Conservation (phyloP, 2,113 vertebrate genomes). For the Pogonocichla stellata region DNA sequence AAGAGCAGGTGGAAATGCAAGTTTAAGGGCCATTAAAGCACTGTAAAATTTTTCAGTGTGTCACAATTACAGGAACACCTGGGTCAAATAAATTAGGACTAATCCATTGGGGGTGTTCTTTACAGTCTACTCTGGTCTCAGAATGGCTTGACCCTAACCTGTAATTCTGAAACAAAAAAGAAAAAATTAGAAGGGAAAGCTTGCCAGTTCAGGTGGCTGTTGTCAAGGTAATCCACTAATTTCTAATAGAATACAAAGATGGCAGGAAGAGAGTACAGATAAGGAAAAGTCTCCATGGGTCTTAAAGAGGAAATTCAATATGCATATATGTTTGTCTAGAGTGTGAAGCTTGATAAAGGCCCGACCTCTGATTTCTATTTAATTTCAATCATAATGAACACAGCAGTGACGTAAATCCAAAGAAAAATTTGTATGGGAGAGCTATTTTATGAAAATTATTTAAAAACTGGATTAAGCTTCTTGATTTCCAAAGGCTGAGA, state of each 20-base stretch:
- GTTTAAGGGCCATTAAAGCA: conserved; percentile 66
- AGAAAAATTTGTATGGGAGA: neutral
- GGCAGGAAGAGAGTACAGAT: neutral
- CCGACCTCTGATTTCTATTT: neutral
- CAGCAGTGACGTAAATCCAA: neutral
- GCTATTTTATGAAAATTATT: neutral
- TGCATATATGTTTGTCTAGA: neutral
- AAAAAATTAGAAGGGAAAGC: neutral
- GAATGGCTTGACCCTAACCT: conserved; percentile 39
- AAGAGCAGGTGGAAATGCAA: conserved; percentile 71
- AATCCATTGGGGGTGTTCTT: conserved; percentile 60
- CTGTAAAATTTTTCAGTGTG: conserved; percentile 65
- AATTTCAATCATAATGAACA: neutral
- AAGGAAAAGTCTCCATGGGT: neutral
- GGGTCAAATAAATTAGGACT: conserved; percentile 66
- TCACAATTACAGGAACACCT: conserved; percentile 75
- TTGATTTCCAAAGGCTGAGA: neutral
- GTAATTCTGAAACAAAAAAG: neutral
- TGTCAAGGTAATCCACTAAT: neutral
- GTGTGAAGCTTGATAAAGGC: neutral
- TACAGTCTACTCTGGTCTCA: conserved; percentile 28
- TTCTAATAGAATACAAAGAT: neutral
- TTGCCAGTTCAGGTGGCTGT: neutral
- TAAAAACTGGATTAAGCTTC: neutral
- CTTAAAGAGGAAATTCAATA: neutral